Evolutionary conservation across 2,888 invertebrate species (phyloP).

Genomic region (Apantesis nais): DNA sequence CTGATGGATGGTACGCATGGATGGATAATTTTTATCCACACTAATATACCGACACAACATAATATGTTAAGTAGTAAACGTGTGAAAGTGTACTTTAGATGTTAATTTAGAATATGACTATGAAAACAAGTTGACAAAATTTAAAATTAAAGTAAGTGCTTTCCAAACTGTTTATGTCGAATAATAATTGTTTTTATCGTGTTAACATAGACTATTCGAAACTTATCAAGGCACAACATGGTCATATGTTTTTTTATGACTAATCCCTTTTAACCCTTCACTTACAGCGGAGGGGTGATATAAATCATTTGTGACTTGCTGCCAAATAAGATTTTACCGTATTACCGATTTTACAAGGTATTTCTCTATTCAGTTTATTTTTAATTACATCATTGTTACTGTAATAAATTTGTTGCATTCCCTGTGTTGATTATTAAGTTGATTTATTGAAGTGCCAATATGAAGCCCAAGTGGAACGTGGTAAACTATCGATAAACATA

Average conservation of each 20-base stretch:
- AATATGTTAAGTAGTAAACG: background rate
- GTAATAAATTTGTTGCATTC: constrained; percentile 46
- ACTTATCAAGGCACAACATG: background rate
- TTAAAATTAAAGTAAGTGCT: background rate
- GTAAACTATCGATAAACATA: too few species aligned
- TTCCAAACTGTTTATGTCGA: background rate
- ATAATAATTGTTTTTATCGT: background rate
- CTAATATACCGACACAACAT: background rate
- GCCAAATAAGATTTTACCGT: too few species aligned
- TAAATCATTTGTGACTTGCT: too few species aligned
- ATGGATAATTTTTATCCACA: background rate
- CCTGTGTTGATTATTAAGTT: constrained; percentile 39
- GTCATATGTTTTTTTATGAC: background rate
- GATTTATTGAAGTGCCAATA: constrained; percentile 43
- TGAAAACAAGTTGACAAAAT: background rate
- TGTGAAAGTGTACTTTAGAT: background rate
- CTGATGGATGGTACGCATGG: background rate
- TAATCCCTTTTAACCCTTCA: background rate
- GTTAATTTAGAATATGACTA: background rate
- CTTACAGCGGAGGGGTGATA: background rate
- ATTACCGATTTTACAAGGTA: too few species aligned
- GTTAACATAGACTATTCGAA: background rate
- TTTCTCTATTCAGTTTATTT: constrained; percentile 41
- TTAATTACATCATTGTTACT: constrained; percentile 43
- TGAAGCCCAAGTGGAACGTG: constrained; percentile 29